These are phyloP conservation scores for Merodon equestris DNA, from an alignment of 2,888 invertebrate genomes.

Conservation along the genomic window DNA sequence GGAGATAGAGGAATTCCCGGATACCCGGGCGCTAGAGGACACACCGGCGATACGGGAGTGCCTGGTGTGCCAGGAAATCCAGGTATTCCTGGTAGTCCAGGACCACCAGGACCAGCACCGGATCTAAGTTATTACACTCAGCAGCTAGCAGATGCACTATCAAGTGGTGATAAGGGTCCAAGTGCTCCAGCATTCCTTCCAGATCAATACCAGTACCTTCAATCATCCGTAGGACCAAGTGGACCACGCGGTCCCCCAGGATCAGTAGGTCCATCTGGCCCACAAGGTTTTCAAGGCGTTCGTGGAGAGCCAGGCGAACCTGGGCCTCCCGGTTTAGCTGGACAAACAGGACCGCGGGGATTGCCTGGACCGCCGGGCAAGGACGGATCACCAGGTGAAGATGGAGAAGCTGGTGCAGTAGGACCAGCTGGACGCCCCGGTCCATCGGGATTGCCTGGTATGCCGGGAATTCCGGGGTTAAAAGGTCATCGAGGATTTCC, in stretches of 20 bases:
- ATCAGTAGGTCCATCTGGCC: constrained; percentile 82
- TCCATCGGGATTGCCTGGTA: constrained; percentile 85
- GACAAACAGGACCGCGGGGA: constrained; percentile 87
- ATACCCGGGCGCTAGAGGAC: constrained; percentile 81
- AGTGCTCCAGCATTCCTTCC: constrained; percentile 81
- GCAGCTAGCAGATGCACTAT: constrained; percentile 85
- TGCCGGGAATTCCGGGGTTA: constrained; percentile 89
- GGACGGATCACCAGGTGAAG: constrained; percentile 88
- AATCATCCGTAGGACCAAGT: constrained; percentile 88
- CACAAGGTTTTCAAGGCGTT: constrained; percentile 89
- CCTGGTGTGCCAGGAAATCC: constrained; percentile 77
- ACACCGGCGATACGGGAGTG: constrained; percentile 73
- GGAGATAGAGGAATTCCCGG: constrained; percentile 84
- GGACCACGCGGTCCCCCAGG: constrained; percentile 90
- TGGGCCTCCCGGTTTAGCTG: constrained; percentile 85
- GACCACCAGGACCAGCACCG: constrained; percentile 82
- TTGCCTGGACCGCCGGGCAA: constrained; percentile 85
- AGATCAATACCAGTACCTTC: constrained; percentile 87
- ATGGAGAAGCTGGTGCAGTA: constrained; percentile 87
- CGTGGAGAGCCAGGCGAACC: constrained; percentile 89
- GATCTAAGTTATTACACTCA: constrained; percentile 82
- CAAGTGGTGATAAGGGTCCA: constrained; percentile 88
- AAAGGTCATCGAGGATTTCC: constrained; percentile 91
- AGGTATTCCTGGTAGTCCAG: constrained; percentile 79
- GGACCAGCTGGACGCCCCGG: constrained; percentile 87